Conservation (phyloP, 92 coral and sea anemone species). For the Palythoa grandis region DNA sequence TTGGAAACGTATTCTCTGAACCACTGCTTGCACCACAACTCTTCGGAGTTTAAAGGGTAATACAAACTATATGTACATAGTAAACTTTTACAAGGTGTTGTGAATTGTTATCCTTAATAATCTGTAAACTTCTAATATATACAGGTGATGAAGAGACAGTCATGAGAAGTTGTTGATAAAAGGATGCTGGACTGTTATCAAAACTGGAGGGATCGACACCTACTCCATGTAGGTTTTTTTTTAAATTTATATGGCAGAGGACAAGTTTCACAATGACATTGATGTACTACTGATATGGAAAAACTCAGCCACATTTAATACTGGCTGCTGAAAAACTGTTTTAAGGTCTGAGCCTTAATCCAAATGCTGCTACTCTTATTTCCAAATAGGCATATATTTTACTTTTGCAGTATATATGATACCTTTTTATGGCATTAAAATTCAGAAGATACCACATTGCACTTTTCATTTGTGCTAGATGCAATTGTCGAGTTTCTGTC, state of each 20-base stretch:
- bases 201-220: neutral
- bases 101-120: conserved; percentile 14
- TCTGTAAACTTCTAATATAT: neutral
- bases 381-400: conserved; percentile 17
- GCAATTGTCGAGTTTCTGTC: neutral
- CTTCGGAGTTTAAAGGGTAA: conserved; percentile 21
- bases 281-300: conserved; percentile 21
- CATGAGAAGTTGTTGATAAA: neutral
- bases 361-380: conserved; percentile 17
- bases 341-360: conserved; percentile 12
- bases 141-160: conserved; percentile 1
- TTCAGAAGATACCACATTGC: neutral
- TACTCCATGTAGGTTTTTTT: neutral
- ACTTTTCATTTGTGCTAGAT: neutral
- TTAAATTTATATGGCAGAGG: neutral
- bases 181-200: conserved; percentile 2
- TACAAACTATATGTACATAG: conserved; percentile 14
- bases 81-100: conserved; percentile 1
- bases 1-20: conserved; percentile 9
- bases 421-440: neutral
- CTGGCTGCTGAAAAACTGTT: neutral
- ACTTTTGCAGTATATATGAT: conserved; percentile 9
- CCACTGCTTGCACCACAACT: conserved; percentile 23
- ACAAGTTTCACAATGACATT: conserved; percentile 12
- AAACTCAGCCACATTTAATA: conserved; percentile 13